These are phyloP conservation scores for Chalcosyrphus nemorum DNA, from an alignment of 2,888 invertebrate species.

Conservation along the genomic window DNA sequence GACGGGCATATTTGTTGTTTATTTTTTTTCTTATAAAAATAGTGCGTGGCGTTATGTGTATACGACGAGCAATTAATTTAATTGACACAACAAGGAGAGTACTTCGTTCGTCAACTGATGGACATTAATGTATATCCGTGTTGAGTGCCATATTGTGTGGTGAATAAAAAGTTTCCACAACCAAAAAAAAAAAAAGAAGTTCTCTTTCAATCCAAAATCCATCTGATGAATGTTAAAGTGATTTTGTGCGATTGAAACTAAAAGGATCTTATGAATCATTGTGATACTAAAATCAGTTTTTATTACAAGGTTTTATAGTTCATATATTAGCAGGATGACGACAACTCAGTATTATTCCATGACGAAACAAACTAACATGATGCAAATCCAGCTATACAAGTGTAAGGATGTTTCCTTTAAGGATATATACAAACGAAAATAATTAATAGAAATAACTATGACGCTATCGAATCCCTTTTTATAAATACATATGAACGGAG, in stretches of 20 bases:
- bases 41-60: constrained; percentile 47
- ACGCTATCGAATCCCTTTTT: neutral
- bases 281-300: constrained; percentile 4
- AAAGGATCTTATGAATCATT: constrained; percentile 14
- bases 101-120: constrained; percentile 48
- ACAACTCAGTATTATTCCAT: constrained; percentile 24
- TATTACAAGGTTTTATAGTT: neutral
- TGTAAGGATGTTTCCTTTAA: constrained; percentile 42
- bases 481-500: neutral
- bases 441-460: constrained; percentile 9
- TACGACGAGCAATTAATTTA: constrained; percentile 60
- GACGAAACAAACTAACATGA: constrained; percentile 10
- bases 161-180: too few relatives aligned
- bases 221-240: neutral
- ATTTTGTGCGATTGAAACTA: neutral
- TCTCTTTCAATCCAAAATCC: too few relatives aligned
- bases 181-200: too few relatives aligned
- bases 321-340: constrained; percentile 5
- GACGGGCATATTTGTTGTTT: neutral
- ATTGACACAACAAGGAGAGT: constrained; percentile 62
- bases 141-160: constrained; percentile 52
- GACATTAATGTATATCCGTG: constrained; percentile 42
- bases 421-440: neutral
- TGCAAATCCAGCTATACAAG: constrained; percentile 1
- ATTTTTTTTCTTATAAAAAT: constrained; percentile 1